Percentiles rank a stretch among this genome's conserved stretches.
phyloP scores from a whole-genome alignment of 2,888 invertebrate species.

The Labia minor region DNA sequence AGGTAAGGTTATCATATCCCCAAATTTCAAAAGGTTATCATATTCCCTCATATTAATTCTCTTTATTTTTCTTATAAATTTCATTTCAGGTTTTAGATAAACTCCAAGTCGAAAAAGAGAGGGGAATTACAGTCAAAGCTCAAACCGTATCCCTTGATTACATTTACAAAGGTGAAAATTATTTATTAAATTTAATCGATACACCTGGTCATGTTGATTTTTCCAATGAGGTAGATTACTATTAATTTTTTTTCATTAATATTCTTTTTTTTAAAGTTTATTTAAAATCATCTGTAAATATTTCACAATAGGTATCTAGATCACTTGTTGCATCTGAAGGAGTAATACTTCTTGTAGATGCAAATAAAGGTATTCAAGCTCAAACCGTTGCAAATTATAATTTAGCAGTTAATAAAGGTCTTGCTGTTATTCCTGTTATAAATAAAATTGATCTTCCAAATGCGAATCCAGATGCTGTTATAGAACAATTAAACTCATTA shows the following conservation, averaged over 20 bases:
- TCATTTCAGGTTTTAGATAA: slow-evolving; percentile 60
- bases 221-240: slow-evolving; percentile 67
- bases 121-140: slow-evolving; percentile 97
- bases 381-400: slow-evolving; percentile 97
- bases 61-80: not conserved
- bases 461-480: slow-evolving; percentile 75
- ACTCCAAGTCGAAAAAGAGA: slow-evolving; percentile 76
- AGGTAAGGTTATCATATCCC: too few species aligned
- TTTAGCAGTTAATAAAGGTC: slow-evolving; percentile 69
- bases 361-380: slow-evolving; percentile 91
- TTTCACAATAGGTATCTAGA: slow-evolving; percentile 51
- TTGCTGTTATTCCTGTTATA: slow-evolving; percentile 79
- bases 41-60: not conserved
- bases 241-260: too few species aligned
- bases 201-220: slow-evolving; percentile 99
- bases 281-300: not conserved
- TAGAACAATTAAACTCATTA: slow-evolving; percentile 62
- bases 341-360: slow-evolving; percentile 87
- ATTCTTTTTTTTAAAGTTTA: too few species aligned
- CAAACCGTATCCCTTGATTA: slow-evolving; percentile 86
- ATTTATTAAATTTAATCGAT: slow-evolving; percentile 88
- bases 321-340: slow-evolving; percentile 91
- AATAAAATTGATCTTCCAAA: slow-evolving; percentile 94
- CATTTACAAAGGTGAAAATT: slow-evolving; percentile 52
- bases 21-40: too few species aligned